Evolutionary conservation across 2,797 vertebrate species (phyloP), one percentile per base, ranked within the genome.

Genomic region (Myotis vivesi): DNA sequence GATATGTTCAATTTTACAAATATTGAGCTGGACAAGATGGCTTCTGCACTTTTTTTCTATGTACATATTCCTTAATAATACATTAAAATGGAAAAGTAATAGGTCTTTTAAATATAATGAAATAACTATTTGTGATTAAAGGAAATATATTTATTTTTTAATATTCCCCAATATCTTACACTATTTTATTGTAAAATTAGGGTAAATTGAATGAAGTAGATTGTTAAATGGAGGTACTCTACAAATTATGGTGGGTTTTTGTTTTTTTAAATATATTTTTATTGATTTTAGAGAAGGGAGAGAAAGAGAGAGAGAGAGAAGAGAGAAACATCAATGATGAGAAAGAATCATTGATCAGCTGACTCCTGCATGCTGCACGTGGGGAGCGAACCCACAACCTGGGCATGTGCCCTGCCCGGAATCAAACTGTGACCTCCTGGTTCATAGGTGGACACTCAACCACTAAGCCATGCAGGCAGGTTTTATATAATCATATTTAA

Each of bases 401-500:
- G 13, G 28, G 25, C 59, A 62, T 7, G 59, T 62, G 59, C 28
- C 28, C 12, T 62, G 28, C 28, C 28, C 0, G 2, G 59, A 62
- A 16, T 62, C 6, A 13, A 62, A 62, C 59, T 62, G 28, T 62
- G 59, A 62, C 28, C 57, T 62, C 28, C 28, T 62, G 59, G 59
- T 62, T 62, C 13, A 62, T 62, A 62, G 12, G 28, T 30, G 3
- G 6, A 62, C 59, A 62, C 23, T 62, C 59, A 62, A 16, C 25
- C 59, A 6, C 28, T 62, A 62, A 62, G 59, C 59, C 28, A 62
- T 5, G 12, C 28, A 13, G 30, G 30, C 3, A 1, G 59, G 15
- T 75, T 84, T 72, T 71, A 86, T 30, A 75, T 87, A 89, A 86
- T 92, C 86, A 46, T 15, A 68, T 72, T 83, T 89, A 68, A 87